A percentile compares a stretch with the other conserved stretches of the same genome.
phyloP scores from a whole-genome alignment of 2,888 invertebrate genomes.

The Laspeyria flexula region DNA sequence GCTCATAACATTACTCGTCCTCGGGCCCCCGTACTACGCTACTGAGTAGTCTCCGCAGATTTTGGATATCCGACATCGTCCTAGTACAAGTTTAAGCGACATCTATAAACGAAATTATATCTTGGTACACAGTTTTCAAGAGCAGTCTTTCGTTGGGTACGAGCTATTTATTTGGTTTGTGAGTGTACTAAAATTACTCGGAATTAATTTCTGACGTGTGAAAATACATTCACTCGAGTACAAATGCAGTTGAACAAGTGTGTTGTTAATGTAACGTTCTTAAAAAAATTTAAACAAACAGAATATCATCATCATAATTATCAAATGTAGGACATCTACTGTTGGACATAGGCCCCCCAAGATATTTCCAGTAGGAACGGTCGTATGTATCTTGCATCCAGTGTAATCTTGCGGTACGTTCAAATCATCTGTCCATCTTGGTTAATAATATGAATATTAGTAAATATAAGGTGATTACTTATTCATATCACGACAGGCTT shows the following conservation, averaged over 20 bases:
- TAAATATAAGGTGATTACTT: slow-evolving; percentile 33
- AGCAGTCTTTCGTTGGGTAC: slow-evolving; percentile 63
- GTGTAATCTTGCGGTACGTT: too few relatives aligned
- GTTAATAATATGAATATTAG: slow-evolving; percentile 23
- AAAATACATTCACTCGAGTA: slow-evolving; percentile 53
- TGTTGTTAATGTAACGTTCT: slow-evolving; percentile 32
- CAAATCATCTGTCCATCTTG: too few relatives aligned
- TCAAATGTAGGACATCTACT: too few relatives aligned
- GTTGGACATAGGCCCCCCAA: too few relatives aligned
- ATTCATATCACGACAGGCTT: slow-evolving; percentile 45
- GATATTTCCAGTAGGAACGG: too few relatives aligned
- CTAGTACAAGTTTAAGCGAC: slow-evolving; percentile 39
- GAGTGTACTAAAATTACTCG: slow-evolving; percentile 64
- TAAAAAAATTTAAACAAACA: slow-evolving; percentile 35
- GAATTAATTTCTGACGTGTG: slow-evolving; percentile 61
- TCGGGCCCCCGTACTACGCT: slow-evolving; percentile 72
- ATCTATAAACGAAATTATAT: slow-evolving; percentile 25
- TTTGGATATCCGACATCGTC: slow-evolving; percentile 50
- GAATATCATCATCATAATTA: too few relatives aligned
- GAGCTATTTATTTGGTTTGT: slow-evolving; percentile 68
- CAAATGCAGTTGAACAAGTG: slow-evolving; percentile 35
- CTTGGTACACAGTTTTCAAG: slow-evolving; percentile 68
- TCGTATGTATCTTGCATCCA: too few relatives aligned
- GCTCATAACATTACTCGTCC: slow-evolving; percentile 86
- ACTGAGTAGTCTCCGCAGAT: slow-evolving; percentile 61